Base-by-base conservation (phyloP, 2,888 invertebrate genomes). In the Mythimna impura region DNA sequence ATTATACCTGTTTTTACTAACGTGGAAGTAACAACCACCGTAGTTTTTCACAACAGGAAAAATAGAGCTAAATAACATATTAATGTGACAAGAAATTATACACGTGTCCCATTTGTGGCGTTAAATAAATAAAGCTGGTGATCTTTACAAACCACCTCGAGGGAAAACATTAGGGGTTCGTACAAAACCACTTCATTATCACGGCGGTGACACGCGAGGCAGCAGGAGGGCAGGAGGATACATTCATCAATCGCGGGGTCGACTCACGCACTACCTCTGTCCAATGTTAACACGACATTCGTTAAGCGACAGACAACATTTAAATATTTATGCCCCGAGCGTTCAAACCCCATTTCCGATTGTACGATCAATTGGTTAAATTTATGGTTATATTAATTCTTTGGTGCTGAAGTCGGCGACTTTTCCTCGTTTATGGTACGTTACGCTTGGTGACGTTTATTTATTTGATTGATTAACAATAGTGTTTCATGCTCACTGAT, bases 241-340 rank as follows among this genome's bases (percentile, higher is more conserved):
- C 84, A 78, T 85, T 70, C 72, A 84, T 84, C 82, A 85, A 82
- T 82, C 67, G 83, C 50, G 52, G 47, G 30, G 67, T 62, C 57
- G 52, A 61, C 65, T 66, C 83, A 68, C 78, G 66, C 78, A 78
- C 61, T 57, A 61, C 82, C 64, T 55, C 60, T 58, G 36, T 25
- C 65, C 63, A 62, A 60, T 47, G 78, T 78, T 70, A 69, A 78
- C 78, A 69, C 66, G 71, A 71, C 71, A 71, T 66, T 54, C 67
- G 68, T 81, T 77, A 69, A 78, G 61, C 77, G 68, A 71, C 71
- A 70, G 69, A 64, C 62, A 66, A 77, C 36, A 70, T 70, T 84
- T 74, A 67, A 81, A 80, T 80, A 83, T 83, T 76, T 75, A 80
- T 71, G 20, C 47, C 63, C 36, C 34, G 20, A 52, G 40, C 65